Evolutionary conservation across 53 echinoderm and acorn worm genomes (phyloP).

Genomic region (Stichopus horrens): DNA sequence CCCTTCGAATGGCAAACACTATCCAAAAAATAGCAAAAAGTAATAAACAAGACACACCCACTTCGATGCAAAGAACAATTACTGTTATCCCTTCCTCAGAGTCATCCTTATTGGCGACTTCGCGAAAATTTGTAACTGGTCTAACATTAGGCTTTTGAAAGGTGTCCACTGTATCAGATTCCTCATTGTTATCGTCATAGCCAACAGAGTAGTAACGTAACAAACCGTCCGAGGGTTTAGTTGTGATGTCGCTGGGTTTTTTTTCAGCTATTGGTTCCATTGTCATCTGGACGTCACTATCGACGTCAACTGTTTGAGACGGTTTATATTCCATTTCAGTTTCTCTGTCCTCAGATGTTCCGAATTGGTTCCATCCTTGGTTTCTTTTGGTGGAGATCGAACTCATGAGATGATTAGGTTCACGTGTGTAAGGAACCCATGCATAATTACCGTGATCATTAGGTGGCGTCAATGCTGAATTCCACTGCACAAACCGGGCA

Average conservation of each 20-base stretch:
- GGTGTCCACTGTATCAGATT: background rate
- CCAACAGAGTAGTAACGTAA: background rate
- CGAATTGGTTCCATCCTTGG: background rate
- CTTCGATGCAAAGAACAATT: slow-evolving; percentile 33
- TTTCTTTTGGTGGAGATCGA: background rate
- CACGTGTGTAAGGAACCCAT: slow-evolving; percentile 26
- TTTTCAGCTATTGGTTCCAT: background rate
- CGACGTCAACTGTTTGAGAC: background rate
- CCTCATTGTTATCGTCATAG: background rate
- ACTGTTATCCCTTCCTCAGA: slow-evolving; percentile 22
- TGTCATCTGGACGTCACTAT: background rate
- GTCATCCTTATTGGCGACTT: slow-evolving; percentile 4
- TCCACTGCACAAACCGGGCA: slow-evolving; percentile 14
- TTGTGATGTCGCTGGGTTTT: background rate
- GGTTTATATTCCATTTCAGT: background rate
- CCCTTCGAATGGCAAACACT: slow-evolving; percentile 11
- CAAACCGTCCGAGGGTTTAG: background rate
- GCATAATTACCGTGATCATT: background rate
- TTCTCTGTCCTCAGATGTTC: background rate
- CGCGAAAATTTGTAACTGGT: slow-evolving; percentile 7
- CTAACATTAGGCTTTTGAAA: background rate
- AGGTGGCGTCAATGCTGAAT: background rate
- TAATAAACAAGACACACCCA: slow-evolving; percentile 12
- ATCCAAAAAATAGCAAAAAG: slow-evolving; percentile 23
- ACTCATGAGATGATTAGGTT: background rate